These are phyloP conservation scores for Varanus komodoensis DNA, from an alignment of 2,113 vertebrate species.

Conservation along the genomic window DNA sequence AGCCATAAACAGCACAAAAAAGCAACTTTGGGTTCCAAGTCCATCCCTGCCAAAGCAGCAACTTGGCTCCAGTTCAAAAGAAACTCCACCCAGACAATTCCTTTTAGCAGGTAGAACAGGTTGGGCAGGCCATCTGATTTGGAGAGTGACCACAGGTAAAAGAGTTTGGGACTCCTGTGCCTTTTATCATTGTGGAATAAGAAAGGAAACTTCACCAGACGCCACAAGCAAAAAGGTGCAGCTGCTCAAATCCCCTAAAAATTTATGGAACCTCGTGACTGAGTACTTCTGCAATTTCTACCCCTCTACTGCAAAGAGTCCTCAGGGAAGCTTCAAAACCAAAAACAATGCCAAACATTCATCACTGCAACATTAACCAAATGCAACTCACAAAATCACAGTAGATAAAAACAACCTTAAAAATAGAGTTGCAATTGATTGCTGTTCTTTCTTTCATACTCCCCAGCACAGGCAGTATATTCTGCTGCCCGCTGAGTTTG, in stretches of 20 bases:
- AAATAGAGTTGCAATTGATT: neutral
- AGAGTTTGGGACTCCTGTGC: neutral
- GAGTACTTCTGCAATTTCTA: neutral
- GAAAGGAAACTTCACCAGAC: neutral
- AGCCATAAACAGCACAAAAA: slow-evolving; percentile 51
- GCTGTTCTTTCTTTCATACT: neutral
- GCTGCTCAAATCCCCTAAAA: neutral
- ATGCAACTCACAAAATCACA: neutral
- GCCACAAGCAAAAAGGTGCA: neutral
- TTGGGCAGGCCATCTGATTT: neutral
- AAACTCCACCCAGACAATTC: slow-evolving; percentile 52
- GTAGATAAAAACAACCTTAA: neutral
- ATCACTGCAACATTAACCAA: neutral
- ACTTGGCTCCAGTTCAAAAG: slow-evolving; percentile 17
- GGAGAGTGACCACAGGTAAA: neutral
- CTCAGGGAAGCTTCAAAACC: slow-evolving; percentile 16
- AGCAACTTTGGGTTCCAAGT: slow-evolving; percentile 45
- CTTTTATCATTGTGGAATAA: neutral
- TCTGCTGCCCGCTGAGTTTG: neutral
- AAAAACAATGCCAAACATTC: neutral
- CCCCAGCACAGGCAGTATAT: neutral
- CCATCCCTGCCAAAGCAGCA: neutral
- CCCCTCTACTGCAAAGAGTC: neutral
- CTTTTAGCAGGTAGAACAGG: slow-evolving; percentile 17
- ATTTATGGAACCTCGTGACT: neutral